Percentiles rank a stretch among this genome's conserved stretches.
phyloP scores from a whole-genome alignment of 2,888 invertebrate genomes.

The Drosophila greeni region DNA sequence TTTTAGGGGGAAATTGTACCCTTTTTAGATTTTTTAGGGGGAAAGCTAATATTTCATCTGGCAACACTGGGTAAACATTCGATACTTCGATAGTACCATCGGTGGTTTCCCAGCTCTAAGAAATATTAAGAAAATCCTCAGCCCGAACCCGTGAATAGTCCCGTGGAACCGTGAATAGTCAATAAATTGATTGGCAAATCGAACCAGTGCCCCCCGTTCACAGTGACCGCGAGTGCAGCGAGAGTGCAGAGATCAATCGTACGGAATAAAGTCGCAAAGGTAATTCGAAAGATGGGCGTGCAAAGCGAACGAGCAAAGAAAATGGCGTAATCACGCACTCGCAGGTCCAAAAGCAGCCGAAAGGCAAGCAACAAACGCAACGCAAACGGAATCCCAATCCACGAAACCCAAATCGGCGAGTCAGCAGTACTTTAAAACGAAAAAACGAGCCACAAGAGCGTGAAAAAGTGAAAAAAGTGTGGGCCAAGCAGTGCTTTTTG shows the following conservation, averaged over 20 bases:
- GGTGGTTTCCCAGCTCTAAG: too few relatives aligned
- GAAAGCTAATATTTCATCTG: too few relatives aligned
- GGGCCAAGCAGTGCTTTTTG: conserved; percentile 58
- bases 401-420: conserved; percentile 61
- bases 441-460: conserved; percentile 50
- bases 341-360: conserved; percentile 45
- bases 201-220: conserved; percentile 25
- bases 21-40: too few relatives aligned
- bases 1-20: too few relatives aligned
- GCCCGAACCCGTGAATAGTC: neutral
- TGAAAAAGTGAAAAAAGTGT: conserved; percentile 56
- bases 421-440: conserved; percentile 58
- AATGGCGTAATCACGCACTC: conserved; percentile 73
- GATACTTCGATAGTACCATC: too few relatives aligned
- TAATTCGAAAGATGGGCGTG: conserved; percentile 70
- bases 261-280: conserved; percentile 45
- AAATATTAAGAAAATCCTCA: conserved; percentile 33
- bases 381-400: conserved; percentile 62
- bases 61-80: too few relatives aligned
- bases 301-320: conserved; percentile 59
- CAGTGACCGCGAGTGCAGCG: conserved; percentile 38
- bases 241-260: conserved; percentile 15
- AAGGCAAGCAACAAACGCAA: conserved; percentile 54
- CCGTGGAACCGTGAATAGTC: conserved; percentile 37
- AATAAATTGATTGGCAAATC: conserved; percentile 38